Conservation (phyloP, 1,140 invertebrate genomes). For the Caenorhabditis remanei region DNA sequence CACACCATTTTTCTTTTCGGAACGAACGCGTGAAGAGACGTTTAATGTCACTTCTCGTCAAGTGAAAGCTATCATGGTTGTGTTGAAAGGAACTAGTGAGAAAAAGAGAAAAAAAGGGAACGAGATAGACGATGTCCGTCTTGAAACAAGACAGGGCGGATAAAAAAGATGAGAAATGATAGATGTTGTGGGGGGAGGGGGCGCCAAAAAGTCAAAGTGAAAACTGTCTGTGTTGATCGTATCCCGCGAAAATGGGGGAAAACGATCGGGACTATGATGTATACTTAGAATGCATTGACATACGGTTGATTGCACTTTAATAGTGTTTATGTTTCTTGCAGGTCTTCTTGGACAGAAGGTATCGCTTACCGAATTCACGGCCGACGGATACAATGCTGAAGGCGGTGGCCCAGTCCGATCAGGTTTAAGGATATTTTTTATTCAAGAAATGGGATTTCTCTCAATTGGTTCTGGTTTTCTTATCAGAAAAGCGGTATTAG, state of each 20-base stretch:
- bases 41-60: conserved; percentile 33
- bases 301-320: conserved; percentile 49
- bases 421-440: conserved; percentile 63
- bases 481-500: neutral
- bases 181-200: neutral
- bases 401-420: conserved; percentile 76
- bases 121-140: neutral
- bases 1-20: neutral
- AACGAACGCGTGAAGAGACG: conserved; percentile 20
- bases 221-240: conserved; percentile 38
- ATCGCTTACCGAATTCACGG: conserved; percentile 72
- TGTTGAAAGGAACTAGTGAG: conserved; percentile 40
- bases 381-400: conserved; percentile 76
- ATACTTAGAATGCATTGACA: neutral
- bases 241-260: too few relatives aligned
- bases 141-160: neutral
- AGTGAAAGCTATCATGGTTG: conserved; percentile 56
- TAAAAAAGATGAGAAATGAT: conserved; percentile 11
- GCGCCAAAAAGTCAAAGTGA: conserved; percentile 27
- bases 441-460: neutral
- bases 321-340: conserved; percentile 43
- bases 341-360: conserved; percentile 58
- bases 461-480: conserved; percentile 23
- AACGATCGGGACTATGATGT: neutral
- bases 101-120: neutral